Evolutionary conservation across 2,888 invertebrate species (phyloP).

Genomic region (Drosophila limbata): DNA sequence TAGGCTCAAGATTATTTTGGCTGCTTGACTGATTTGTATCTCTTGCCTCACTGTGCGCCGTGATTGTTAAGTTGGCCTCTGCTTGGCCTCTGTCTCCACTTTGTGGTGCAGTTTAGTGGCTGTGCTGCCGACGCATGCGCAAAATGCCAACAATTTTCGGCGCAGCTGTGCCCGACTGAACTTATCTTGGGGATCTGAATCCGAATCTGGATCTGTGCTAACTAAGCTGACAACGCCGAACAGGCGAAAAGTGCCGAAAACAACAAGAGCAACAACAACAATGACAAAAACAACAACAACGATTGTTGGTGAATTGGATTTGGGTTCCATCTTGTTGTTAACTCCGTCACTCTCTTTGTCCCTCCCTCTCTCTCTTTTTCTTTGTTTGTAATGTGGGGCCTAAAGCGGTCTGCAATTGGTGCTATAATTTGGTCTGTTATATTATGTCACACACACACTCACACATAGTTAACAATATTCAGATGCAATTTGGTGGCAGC

Average conservation of each 20-base stretch:
- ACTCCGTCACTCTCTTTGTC: constrained; percentile 1
- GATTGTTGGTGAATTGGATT: constrained; percentile 59
- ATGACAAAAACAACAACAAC: constrained; percentile 33
- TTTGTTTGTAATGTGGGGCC: constrained; percentile 28
- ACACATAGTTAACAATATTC: constrained; percentile 32
- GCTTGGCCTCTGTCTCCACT: constrained; percentile 17
- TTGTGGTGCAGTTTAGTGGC: constrained; percentile 23
- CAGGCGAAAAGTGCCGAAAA: constrained; percentile 72
- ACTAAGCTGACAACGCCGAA: constrained; percentile 76
- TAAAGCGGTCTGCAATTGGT: constrained; percentile 59
- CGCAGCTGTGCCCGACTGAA: constrained; percentile 71
- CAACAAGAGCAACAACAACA: constrained; percentile 46
- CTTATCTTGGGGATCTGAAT: constrained; percentile 65
- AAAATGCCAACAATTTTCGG: constrained; percentile 77
- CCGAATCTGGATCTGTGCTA: constrained; percentile 64
- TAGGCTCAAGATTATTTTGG: too few relatives aligned
- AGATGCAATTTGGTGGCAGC: constrained; percentile 56
- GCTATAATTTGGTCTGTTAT: constrained; percentile 77
- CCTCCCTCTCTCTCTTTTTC: constrained; percentile 7
- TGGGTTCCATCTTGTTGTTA: constrained; percentile 44
- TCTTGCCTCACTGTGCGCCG: constrained; percentile 44
- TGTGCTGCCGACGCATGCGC: constrained; percentile 74
- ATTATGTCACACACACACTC: constrained; percentile 71
- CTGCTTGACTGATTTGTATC: too few relatives aligned
- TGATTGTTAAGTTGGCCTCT: constrained; percentile 35